phyloP scores from a whole-genome alignment of 2,113 vertebrate species.

The Silurus asotus region DNA sequence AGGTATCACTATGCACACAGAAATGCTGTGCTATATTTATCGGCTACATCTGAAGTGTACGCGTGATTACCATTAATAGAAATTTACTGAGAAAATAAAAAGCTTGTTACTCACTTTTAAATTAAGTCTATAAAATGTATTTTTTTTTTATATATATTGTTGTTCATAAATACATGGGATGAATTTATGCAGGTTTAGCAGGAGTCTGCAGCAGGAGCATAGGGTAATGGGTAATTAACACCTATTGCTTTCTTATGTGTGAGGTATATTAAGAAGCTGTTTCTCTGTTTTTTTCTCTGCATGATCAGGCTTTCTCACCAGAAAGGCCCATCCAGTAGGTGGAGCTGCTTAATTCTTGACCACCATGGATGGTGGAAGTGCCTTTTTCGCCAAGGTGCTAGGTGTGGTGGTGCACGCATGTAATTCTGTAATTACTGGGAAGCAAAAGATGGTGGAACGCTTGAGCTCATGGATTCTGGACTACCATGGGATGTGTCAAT shows the following conservation, averaged over 20 bases:
- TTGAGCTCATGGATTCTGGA: not conserved
- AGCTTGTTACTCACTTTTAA: not conserved
- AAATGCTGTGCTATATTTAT: not conserved
- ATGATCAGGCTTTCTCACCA: not conserved
- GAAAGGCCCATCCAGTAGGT: not conserved
- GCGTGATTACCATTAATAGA: not conserved
- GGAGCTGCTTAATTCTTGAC: not conserved
- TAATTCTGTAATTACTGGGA: not conserved
- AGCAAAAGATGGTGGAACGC: not conserved
- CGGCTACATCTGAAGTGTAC: not conserved
- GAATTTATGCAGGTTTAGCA: not conserved
- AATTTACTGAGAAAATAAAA: not conserved
- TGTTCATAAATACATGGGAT: not conserved
- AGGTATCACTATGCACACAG: not conserved
- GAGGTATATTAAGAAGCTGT: not conserved
- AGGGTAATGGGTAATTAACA: not conserved
- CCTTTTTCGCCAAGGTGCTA: not conserved
- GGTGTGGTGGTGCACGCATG: not conserved
- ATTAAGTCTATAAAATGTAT: not conserved
- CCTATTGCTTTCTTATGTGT: not conserved
- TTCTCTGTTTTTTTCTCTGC: not conserved
- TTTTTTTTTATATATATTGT: not conserved
- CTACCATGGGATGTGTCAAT: not conserved
- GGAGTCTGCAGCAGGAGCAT: not conserved
- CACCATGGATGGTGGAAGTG: not conserved